Conservation (phyloP, 2,797 vertebrate species). For the Eulemur mongoz region DNA sequence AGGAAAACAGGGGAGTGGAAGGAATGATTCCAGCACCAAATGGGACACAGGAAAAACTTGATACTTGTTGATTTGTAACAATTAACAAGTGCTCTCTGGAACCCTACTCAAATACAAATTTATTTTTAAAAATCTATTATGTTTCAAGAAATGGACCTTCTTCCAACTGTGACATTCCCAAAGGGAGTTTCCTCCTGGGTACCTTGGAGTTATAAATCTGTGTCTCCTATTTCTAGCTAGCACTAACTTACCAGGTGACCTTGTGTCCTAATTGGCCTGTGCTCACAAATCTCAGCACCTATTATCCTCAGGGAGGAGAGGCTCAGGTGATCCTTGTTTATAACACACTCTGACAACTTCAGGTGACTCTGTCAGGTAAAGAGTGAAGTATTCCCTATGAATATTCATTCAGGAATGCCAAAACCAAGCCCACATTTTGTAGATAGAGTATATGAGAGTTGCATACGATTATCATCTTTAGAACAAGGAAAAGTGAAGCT, state of each 20-base stretch:
- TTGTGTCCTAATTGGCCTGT: neutral
- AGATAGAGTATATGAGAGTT: neutral
- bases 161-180: slow-evolving; percentile 33
- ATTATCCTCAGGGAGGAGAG: neutral
- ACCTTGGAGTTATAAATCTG: neutral
- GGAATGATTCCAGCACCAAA: neutral
- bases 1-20: neutral
- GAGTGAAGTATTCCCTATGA: neutral
- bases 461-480: neutral
- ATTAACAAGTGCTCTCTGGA: slow-evolving; percentile 37
- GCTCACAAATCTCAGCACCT: neutral
- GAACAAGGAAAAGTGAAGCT: neutral
- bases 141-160: slow-evolving; percentile 7
- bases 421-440: neutral
- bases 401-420: neutral
- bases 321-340: neutral
- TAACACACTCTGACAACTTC: neutral
- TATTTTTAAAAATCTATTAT: neutral
- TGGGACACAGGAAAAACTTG: neutral
- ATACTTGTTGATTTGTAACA: slow-evolving; percentile 14
- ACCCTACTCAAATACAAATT: slow-evolving; percentile 13
- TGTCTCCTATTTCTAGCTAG: neutral
- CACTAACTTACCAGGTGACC: neutral
- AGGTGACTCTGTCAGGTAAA: neutral
- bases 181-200: neutral